phyloP scores from a whole-genome alignment of 1,140 invertebrate genomes.

The Globodera rostochiensis region DNA sequence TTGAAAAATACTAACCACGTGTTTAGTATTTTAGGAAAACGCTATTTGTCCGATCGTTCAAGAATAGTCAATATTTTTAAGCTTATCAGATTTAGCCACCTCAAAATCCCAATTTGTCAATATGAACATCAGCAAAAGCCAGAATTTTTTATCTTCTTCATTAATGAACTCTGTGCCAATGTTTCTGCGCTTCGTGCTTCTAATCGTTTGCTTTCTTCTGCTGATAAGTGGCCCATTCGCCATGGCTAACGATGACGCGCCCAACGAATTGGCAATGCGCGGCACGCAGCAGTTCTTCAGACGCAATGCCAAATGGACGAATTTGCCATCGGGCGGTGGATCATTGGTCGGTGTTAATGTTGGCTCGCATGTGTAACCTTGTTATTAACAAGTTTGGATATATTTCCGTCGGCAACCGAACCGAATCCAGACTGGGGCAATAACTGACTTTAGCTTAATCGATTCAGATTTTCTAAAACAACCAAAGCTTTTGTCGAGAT shows the following conservation, averaged over 20 bases:
- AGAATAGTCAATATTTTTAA: no score
- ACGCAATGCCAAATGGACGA: constrained; percentile 46
- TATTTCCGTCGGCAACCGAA: no score
- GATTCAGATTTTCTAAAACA: no score
- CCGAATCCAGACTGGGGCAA: no score
- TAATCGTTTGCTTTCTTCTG: not conserved
- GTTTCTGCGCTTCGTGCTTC: not conserved
- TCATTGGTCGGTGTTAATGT: constrained; percentile 25
- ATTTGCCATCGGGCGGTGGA: constrained; percentile 42
- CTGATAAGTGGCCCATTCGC: not conserved
- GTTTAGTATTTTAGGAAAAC: no score
- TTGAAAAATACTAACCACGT: no score
- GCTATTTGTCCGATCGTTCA: no score
- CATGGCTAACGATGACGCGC: not conserved
- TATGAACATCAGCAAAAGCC: not conserved
- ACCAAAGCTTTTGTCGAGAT: no score
- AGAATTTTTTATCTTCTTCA: not conserved
- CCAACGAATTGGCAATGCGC: not conserved
- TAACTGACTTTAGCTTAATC: no score
- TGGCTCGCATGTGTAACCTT: no score
- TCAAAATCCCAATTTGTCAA: not conserved
- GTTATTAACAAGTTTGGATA: no score
- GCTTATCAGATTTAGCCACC: no score
- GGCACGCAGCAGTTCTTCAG: constrained; percentile 34
- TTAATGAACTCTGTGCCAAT: not conserved